Base-by-base conservation (phyloP, 2,113 vertebrate genomes). In the Ardeotis arabs region DNA sequence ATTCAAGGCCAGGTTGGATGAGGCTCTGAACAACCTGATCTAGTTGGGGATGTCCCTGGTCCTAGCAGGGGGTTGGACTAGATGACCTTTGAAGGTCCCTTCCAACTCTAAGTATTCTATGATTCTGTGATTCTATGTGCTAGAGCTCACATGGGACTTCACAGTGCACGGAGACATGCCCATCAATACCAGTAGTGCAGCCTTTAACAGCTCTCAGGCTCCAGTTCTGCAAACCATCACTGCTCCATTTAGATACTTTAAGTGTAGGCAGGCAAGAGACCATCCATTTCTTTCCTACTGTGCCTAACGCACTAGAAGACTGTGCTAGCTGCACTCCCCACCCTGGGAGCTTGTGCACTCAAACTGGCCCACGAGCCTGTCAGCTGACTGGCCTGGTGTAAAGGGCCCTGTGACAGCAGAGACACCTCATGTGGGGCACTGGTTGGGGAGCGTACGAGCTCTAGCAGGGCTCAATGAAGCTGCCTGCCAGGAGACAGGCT, bases 401-500 rank as follows among this genome's bases (percentile, higher is more conserved):
- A 31, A 90, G 37, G 8, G 63, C 20, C 77, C 45, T 6, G 47
- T 2, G 2, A 23, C 1, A 1, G 58, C 39, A 55, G 15, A 24
- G 20, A 58, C 33, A 5, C 29, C 41, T 44, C 41, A 44, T 0
- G 0, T 1, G n/a, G 28, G 76, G 66, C 18, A 27, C 66, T 33
- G 55, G 14, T 2, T 3, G 7, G 12, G n/a, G 35, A 66, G 20
- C 0, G 4, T 14, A 64, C 1, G 3, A 79, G 41, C 25, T 66
- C 29, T 10, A 44, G 58, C n/a, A 14, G n/a, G 64, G 58, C 64
- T 55, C 7, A 18, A 0, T 10, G 41, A 25, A 55, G 39, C 18
- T 53, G 69, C 41, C 53, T 69, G 45, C 50, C 50, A 56, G 33
- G 69, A 55, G 86, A 69, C 35, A 44, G 45, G 64, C 45, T 86